Conservation (phyloP, 2,797 vertebrate species). For the Siniperca scherzeri region DNA sequence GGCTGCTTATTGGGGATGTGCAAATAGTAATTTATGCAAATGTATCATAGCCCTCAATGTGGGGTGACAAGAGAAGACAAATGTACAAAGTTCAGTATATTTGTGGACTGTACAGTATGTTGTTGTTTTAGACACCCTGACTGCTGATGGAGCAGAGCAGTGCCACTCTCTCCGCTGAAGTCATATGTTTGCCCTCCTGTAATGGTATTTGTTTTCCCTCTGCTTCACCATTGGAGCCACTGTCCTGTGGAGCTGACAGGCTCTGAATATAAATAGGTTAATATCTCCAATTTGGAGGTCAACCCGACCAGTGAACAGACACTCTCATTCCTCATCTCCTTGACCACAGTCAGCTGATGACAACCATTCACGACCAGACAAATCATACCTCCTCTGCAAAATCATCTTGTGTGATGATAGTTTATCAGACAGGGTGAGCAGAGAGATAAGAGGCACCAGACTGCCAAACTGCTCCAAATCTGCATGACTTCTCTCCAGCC, state of each 20-base stretch:
- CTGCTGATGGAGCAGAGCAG: constrained; percentile 40
- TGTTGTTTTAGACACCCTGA: constrained; percentile 39
- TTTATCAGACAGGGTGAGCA: constrained; percentile 57
- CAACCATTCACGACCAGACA: constrained; percentile 61
- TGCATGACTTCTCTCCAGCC: constrained; percentile 39
- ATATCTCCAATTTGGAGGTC: constrained; percentile 77
- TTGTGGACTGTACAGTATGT: constrained; percentile 8
- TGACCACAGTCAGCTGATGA: constrained; percentile 57
- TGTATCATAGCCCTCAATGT: constrained; percentile 1
- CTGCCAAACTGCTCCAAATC: constrained; percentile 48
- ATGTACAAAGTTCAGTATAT: constrained; percentile 4
- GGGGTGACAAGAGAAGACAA: constrained; percentile 35
- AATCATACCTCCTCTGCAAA: constrained; percentile 61
- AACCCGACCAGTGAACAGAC: constrained; percentile 56
- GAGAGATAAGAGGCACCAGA: constrained; percentile 65
- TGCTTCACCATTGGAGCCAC: constrained; percentile 48
- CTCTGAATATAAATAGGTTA: constrained; percentile 72
- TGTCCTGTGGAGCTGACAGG: constrained; percentile 59
- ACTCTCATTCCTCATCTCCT: constrained; percentile 55
- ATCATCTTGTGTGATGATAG: constrained; percentile 59
- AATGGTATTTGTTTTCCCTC: constrained; percentile 69
- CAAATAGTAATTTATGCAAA: neutral
- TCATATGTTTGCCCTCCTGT: constrained; percentile 46
- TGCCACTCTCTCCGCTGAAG: constrained; percentile 36
- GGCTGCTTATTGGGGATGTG: constrained; percentile 20